Conservation (phyloP, 2,888 invertebrate species). For the Chrysodeixis includens region DNA sequence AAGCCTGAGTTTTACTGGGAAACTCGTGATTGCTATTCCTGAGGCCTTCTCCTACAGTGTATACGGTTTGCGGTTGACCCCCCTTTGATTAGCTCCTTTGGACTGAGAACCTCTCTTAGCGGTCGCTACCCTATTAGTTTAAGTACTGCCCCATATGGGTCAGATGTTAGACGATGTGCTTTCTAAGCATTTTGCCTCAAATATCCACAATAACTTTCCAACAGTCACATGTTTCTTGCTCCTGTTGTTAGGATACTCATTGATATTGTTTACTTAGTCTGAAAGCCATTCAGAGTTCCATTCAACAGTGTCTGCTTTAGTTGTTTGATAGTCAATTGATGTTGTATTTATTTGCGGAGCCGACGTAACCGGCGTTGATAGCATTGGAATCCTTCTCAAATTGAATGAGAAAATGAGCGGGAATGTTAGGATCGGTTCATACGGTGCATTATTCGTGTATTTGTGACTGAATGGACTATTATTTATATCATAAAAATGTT, state of each 20-base stretch:
- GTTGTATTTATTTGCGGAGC: conserved; percentile 44
- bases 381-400: conserved; percentile 27
- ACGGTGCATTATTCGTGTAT: background rate
- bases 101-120: conserved; percentile 19
- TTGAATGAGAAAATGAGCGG: conserved; percentile 13
- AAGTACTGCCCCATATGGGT: conserved; percentile 36
- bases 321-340: conserved; percentile 49
- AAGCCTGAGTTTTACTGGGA: conserved; percentile 21
- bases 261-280: conserved; percentile 22
- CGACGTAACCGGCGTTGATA: conserved; percentile 36
- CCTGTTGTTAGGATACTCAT: background rate
- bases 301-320: conserved; percentile 32
- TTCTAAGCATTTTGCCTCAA: background rate
- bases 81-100: conserved; percentile 32
- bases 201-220: too few relatives aligned
- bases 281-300: conserved; percentile 31
- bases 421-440: background rate
- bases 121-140: conserved; percentile 40
- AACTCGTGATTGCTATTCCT: conserved; percentile 43
- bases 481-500: background rate
- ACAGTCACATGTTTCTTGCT: too few relatives aligned
- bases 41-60: conserved; percentile 30
- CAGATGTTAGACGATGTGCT: background rate
- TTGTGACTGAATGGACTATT: background rate
- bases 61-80: conserved; percentile 43